Percentiles rank a stretch among this genome's conserved stretches.
These are phyloP conservation scores for Erethizon dorsatum DNA, from an alignment of 2,797 vertebrate genomes.

Conservation along the genomic window DNA sequence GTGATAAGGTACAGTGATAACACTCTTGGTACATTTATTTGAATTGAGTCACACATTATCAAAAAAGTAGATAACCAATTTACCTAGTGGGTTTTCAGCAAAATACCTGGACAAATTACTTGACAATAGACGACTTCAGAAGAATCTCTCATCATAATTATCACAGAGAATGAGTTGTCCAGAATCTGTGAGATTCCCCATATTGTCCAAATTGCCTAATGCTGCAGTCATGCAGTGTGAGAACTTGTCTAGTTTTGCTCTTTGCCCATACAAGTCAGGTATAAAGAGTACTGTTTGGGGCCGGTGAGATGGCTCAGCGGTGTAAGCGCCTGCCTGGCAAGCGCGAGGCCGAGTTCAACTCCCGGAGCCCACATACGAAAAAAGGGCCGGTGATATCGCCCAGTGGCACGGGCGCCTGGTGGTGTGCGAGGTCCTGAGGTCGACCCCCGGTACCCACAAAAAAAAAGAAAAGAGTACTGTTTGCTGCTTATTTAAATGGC, in stretches of 20 bases:
- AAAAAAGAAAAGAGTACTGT: neutral
- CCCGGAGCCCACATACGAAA: too few relatives aligned
- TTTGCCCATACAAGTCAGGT: neutral
- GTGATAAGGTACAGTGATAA: neutral
- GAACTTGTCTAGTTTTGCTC: neutral
- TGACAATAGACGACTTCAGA: neutral
- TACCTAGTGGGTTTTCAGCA: neutral
- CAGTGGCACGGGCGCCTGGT: too few relatives aligned
- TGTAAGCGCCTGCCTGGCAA: too few relatives aligned
- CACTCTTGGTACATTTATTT: neutral
- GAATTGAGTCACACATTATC: neutral
- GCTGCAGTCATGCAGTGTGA: neutral
- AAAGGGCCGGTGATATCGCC: too few relatives aligned
- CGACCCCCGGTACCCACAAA: too few relatives aligned
- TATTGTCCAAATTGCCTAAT: neutral
- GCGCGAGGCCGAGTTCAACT: too few relatives aligned
- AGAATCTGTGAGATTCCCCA: neutral
- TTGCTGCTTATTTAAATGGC: neutral
- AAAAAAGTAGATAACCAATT: neutral
- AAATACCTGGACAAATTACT: conserved; percentile 16
- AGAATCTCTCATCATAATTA: neutral
- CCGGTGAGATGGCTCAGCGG: too few relatives aligned
- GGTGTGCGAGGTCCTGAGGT: too few relatives aligned
- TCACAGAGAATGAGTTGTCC: neutral
- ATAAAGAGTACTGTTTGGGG: neutral